Base-by-base conservation (phyloP, 2,797 vertebrate genomes). In the Zenarchopterus dispar region DNA sequence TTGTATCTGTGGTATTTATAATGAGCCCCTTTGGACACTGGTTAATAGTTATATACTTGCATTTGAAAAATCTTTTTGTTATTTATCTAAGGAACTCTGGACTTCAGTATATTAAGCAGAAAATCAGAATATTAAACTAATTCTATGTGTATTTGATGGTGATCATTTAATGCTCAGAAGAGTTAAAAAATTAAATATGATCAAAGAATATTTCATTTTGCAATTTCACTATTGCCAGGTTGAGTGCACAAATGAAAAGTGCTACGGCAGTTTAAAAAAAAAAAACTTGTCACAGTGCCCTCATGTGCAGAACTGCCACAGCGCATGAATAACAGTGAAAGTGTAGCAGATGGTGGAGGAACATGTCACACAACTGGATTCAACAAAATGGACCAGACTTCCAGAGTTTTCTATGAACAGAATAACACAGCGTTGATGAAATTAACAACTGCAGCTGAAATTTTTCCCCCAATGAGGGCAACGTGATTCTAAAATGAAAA, bases 241-340 rank as follows among this genome's bases (percentile, higher is more conserved):
- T 43, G 15, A 64, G 39, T 52, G 17, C 50, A 65, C 16, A 63
- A 56, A 71, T 50, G 44, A 59, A 13, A 46, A n/a, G 13, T 47
- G 47, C 51, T 53, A n/a, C 59, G 67, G 33, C 59, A 60, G 44
- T 39, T 39, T 43, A 44, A 66, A 21, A 49, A 41, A 49, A 41
- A 56, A 55, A 56, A 75, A 70, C 60, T 60, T 26, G 31, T 47
- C 65, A 63, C 43, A 8, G 53, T 19, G 41, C 56, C 56, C 65
- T 48, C 48, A 67, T 70, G 55, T 52, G 55, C 70, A 77, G 63
- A 71, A 74, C 68, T 53, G 16, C 55, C 41, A 61, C 70, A 76
- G 61, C 52, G 31, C 70, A 75, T 73, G 78, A 75, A 78, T 76
- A 57, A 77, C 60, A 52, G 41, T 60, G 56, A 73, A 71, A 59